A percentile compares a stretch with the other conserved stretches of the same genome.
Conservation (phyloP, 2,888 invertebrate genomes). For the Agelastica alni region DNA sequence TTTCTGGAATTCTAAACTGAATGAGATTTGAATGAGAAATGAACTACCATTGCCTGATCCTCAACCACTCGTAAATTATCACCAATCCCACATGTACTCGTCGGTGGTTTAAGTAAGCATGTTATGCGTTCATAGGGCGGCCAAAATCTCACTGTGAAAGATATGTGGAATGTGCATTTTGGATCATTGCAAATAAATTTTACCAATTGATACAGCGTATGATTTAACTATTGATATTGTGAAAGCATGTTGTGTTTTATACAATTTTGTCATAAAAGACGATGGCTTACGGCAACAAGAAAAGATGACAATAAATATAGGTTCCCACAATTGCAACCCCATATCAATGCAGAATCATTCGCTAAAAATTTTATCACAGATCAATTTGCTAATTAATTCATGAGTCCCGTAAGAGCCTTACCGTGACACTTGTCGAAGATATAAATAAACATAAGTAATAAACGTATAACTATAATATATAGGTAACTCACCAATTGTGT, state of each 20-base stretch:
- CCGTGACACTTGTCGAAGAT: neutral
- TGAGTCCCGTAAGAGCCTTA: neutral
- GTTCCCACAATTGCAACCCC: neutral
- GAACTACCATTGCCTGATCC: no score
- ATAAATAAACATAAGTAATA: no score
- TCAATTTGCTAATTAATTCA: neutral
- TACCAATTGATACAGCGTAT: neutral
- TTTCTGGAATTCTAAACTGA: constrained; percentile 21
- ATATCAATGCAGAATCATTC: neutral
- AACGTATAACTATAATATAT: no score
- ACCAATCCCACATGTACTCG: constrained; percentile 19
- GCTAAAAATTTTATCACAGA: neutral
- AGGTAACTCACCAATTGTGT: no score
- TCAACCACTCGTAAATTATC: constrained; percentile 7
- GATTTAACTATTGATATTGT: neutral
- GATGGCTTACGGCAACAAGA: neutral
- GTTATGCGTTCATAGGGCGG: constrained; percentile 24
- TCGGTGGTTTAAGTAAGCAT: constrained; percentile 18
- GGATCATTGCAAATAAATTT: neutral
- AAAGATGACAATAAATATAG: no score
- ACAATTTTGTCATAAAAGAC: neutral
- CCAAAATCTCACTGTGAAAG: no score
- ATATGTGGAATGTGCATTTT: neutral
- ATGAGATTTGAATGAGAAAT: neutral
- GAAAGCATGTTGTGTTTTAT: neutral